phyloP scores from a whole-genome alignment of 2,113 vertebrate species.

The Globicephala melas region DNA sequence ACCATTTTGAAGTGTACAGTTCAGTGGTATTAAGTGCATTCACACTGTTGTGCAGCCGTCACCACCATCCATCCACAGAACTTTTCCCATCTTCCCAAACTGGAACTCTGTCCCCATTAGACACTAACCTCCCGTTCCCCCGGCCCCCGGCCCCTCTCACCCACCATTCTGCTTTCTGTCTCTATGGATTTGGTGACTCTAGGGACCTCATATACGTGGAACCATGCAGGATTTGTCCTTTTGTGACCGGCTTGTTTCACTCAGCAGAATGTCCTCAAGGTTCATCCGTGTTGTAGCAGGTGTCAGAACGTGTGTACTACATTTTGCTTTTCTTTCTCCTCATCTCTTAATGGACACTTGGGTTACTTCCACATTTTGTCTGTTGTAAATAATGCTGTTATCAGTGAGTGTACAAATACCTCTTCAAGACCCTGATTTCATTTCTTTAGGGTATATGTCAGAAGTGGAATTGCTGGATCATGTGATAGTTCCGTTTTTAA shows the following conservation, averaged over 20 bases:
- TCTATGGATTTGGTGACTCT: too few species aligned
- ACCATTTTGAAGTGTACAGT: fast-evolving
- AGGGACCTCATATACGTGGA: fast-evolving
- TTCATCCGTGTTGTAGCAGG: fast-evolving
- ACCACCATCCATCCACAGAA: fast-evolving
- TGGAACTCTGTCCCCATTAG: fast-evolving
- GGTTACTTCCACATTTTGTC: neutral
- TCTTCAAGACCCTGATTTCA: neutral
- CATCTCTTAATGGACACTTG: too few species aligned
- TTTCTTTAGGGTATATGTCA: neutral
- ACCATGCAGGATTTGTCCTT: neutral
- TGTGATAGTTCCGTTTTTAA: neutral
- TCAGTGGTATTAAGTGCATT: fast-evolving
- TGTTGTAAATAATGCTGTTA: fast-evolving
- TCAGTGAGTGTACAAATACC: fast-evolving
- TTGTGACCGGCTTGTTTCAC: neutral
- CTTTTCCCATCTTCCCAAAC: neutral
- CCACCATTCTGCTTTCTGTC: too few species aligned
- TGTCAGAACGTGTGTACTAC: fast-evolving
- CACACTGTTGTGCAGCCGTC: fast-evolving
- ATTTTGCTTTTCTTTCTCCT: neutral
- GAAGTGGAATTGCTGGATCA: neutral
- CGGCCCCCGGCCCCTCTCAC: too few species aligned
- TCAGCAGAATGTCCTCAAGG: fast-evolving
- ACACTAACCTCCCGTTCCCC: neutral